Percentiles rank a stretch among this genome's conserved stretches.
These are phyloP conservation scores for Leptonema lineaticorne DNA, from an alignment of 1,140 invertebrate genomes.

Conservation along the genomic window DNA sequence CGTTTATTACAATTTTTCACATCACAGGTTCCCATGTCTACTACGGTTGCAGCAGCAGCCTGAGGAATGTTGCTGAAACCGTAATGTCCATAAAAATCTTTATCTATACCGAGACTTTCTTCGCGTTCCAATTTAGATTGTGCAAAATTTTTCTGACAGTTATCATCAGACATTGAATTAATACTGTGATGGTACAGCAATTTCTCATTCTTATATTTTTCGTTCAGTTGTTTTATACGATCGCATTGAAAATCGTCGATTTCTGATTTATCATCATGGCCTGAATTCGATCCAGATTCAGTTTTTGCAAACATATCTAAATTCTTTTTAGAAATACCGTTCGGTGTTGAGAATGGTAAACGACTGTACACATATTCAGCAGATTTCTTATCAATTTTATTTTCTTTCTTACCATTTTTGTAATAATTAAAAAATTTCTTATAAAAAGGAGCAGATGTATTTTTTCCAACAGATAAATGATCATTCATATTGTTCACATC, in stretches of 20 bases:
- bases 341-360: not conserved
- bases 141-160: not conserved
- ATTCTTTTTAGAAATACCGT: not conserved
- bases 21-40: conserved; percentile 17
- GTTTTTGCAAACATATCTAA: too few species aligned
- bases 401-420: not conserved
- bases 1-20: conserved; percentile 28
- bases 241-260: conserved; percentile 1
- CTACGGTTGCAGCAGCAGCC: too few species aligned
- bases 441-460: not conserved
- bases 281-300: too few species aligned
- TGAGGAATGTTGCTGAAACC: conserved; percentile 6
- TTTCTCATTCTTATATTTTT: not conserved
- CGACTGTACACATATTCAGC: not conserved
- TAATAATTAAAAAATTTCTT: not conserved
- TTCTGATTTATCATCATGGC: not conserved
- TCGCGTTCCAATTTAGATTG: conserved; percentile 6
- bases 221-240: not conserved
- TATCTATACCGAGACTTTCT: conserved; percentile 29
- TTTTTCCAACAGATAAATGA: too few species aligned
- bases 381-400: not conserved
- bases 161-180: not conserved
- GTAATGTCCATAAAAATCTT: conserved; percentile 30
- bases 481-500: not conserved
- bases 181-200: not conserved